These are phyloP conservation scores for Chrysina gloriosa DNA, from an alignment of 2,888 invertebrate species.

Conservation along the genomic window DNA sequence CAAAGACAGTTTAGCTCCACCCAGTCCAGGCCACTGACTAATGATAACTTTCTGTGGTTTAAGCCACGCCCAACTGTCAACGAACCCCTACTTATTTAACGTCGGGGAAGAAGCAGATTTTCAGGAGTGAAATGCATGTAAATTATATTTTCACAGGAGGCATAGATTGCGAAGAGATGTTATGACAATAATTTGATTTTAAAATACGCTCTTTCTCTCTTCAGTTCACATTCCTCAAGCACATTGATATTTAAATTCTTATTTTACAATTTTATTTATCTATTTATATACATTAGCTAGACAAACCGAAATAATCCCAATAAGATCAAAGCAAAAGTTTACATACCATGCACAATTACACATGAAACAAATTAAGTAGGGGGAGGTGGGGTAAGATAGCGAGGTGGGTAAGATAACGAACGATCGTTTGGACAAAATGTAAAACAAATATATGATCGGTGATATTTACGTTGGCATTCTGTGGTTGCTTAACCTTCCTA, in stretches of 20 bases:
- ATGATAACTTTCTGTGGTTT: slow-evolving; percentile 61
- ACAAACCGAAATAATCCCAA: too few relatives aligned
- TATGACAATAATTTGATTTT: slow-evolving; percentile 44
- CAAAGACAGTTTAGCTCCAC: slow-evolving; percentile 64
- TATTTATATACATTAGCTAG: background rate
- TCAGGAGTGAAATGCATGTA: slow-evolving; percentile 52
- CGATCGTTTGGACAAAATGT: too few relatives aligned
- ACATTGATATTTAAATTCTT: background rate
- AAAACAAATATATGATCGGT: too few relatives aligned
- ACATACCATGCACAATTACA: too few relatives aligned
- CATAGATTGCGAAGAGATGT: slow-evolving; percentile 41
- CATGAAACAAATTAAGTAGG: too few relatives aligned
- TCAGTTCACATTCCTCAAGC: slow-evolving; percentile 4
- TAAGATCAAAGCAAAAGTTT: too few relatives aligned
- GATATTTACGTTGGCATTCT: too few relatives aligned
- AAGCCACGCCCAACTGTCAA: slow-evolving; percentile 54
- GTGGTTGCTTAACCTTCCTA: too few relatives aligned
- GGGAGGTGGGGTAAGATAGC: too few relatives aligned
- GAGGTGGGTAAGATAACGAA: too few relatives aligned
- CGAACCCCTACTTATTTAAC: slow-evolving; percentile 34
- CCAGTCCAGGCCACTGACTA: slow-evolving; percentile 65
- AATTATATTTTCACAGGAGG: slow-evolving; percentile 41
- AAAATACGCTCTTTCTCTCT: slow-evolving; percentile 1
- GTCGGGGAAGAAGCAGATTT: slow-evolving; percentile 51
- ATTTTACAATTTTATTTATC: too few relatives aligned